Evolutionary conservation across 2,113 vertebrate genomes (phyloP).

Genomic region (Festucalex cinctus): DNA sequence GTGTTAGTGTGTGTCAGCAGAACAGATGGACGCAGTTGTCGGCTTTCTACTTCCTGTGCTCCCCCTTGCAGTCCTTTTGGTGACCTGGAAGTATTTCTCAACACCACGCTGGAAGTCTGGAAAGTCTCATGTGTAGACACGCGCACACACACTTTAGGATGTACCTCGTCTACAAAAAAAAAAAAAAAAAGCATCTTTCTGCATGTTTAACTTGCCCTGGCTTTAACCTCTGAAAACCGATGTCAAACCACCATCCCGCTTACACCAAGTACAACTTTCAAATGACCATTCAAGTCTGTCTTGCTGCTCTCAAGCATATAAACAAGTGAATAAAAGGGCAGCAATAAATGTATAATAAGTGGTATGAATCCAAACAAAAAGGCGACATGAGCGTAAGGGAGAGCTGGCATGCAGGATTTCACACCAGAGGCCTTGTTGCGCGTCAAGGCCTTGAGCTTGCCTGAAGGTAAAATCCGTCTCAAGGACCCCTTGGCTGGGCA

Average conservation of each 20-base stretch:
- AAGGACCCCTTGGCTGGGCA: constrained; percentile 58
- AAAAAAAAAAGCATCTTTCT: constrained; percentile 29
- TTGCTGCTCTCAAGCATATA: constrained; percentile 3
- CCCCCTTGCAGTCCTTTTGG: constrained; percentile 7
- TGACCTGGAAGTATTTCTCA: constrained; percentile 17
- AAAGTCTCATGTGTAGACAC: neutral
- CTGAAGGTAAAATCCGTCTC: constrained; percentile 65
- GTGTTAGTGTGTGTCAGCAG: constrained; percentile 2
- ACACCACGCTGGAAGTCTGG: constrained; percentile 7
- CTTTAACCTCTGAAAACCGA: constrained; percentile 1
- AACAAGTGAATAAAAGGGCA: constrained; percentile 45
- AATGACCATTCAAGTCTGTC: constrained; percentile 4
- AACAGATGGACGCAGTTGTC: constrained; percentile 30
- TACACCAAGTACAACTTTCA: constrained; percentile 3
- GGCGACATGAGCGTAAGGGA: constrained; percentile 26
- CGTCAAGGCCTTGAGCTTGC: constrained; percentile 56
- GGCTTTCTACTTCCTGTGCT: constrained; percentile 11
- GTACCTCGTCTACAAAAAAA: constrained; percentile 28
- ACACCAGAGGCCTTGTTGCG: constrained; percentile 56
- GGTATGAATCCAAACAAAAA: constrained; percentile 55
- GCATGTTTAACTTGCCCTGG: constrained; percentile 1
- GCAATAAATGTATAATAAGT: constrained; percentile 58
- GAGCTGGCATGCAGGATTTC: constrained; percentile 32
- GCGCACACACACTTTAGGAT: constrained; percentile 12
- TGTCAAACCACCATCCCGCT: neutral